Conservation (phyloP, 2,113 vertebrate genomes). For the Oreochromis niloticus region DNA sequence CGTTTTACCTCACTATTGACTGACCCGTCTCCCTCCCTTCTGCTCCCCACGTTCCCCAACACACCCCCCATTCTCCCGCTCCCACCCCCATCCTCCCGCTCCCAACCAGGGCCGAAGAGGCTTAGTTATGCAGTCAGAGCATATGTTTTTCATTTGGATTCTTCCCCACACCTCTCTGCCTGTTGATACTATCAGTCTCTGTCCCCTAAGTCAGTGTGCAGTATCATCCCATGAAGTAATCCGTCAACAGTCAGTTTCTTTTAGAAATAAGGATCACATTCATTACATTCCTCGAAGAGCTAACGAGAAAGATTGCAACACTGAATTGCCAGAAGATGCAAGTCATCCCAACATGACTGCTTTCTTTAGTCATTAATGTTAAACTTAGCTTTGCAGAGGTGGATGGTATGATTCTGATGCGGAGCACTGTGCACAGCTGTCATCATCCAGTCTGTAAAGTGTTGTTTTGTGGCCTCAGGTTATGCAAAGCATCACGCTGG, state of each 20-base stretch:
- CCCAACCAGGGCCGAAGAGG: slow-evolving; percentile 39
- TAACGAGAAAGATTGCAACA: slow-evolving; percentile 17
- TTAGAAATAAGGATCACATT: slow-evolving; percentile 6
- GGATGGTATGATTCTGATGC: neutral
- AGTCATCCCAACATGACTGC: slow-evolving; percentile 25
- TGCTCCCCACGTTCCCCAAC: slow-evolving; percentile 45
- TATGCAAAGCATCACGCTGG: neutral
- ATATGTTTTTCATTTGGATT: slow-evolving; percentile 69
- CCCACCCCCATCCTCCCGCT: neutral
- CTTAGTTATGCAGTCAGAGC: slow-evolving; percentile 68
- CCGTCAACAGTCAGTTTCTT: neutral
- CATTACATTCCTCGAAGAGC: neutral
- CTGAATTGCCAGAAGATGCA: slow-evolving; percentile 20
- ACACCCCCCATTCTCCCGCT: neutral
- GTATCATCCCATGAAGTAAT: slow-evolving; percentile 39
- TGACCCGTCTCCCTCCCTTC: slow-evolving; percentile 49
- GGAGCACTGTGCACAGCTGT: slow-evolving; percentile 2
- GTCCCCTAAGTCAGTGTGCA: neutral
- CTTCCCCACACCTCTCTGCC: slow-evolving; percentile 50
- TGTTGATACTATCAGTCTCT: slow-evolving; percentile 12
- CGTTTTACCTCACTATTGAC: slow-evolving; percentile 66
- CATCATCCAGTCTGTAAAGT: neutral
- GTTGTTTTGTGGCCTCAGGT: neutral
- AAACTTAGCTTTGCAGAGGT: neutral
- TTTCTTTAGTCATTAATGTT: neutral